Conservation (phyloP, 1,140 invertebrate genomes). For the Pachyrhynchus sulphureomaculatus region DNA sequence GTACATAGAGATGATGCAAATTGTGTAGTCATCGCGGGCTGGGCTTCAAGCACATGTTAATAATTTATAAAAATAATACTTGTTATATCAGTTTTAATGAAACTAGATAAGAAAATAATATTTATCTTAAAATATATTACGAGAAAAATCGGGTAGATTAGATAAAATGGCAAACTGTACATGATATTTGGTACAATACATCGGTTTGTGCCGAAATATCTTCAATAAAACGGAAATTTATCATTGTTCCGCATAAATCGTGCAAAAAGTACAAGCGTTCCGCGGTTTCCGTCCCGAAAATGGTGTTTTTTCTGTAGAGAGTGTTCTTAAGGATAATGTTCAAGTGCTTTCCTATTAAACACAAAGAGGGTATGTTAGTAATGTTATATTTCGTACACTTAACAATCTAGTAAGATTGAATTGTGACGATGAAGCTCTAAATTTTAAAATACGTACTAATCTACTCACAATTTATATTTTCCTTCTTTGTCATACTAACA, state of each 20-base stretch:
- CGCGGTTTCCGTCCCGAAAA: background rate
- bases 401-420: no score
- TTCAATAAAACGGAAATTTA: background rate
- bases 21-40: background rate
- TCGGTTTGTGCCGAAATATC: no score
- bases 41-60: background rate
- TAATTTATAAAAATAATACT: no score
- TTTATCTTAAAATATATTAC: constrained; percentile 26
- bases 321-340: constrained; percentile 1
- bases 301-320: background rate
- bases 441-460: no score
- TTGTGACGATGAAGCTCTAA: no score
- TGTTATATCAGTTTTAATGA: no score
- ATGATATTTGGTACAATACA: background rate
- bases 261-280: background rate
- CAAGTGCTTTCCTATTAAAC: constrained; percentile 12
- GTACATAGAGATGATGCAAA: no score
- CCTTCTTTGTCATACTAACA: no score
- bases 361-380: constrained; percentile 5
- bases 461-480: no score
- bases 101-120: constrained; percentile 13
- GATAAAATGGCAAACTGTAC: constrained; percentile 6
- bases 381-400: no score
- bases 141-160: constrained; percentile 12
- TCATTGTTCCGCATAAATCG: background rate